These are phyloP conservation scores for Coelopa pilipes DNA, from an alignment of 2,888 invertebrate genomes.

Conservation along the genomic window DNA sequence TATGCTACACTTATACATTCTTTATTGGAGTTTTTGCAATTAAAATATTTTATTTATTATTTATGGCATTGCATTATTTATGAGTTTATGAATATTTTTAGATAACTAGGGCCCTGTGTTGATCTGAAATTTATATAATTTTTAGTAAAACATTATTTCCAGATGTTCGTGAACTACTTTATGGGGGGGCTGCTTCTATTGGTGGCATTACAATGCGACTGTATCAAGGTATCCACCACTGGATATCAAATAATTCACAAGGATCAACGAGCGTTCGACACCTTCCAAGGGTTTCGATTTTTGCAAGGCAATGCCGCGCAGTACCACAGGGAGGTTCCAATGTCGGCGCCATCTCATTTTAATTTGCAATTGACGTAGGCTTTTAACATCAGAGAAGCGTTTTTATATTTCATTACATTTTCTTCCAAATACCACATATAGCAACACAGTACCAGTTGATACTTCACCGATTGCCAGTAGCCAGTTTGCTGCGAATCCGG, in stretches of 20 bases:
- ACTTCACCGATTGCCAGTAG: constrained; percentile 53
- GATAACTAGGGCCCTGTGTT: too few relatives aligned
- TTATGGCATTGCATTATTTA: background rate
- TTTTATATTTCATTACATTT: too few relatives aligned
- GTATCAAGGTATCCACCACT: constrained; percentile 50
- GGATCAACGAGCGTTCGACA: constrained; percentile 44
- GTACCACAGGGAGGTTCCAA: constrained; percentile 40
- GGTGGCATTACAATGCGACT: constrained; percentile 17
- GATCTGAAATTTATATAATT: too few relatives aligned
- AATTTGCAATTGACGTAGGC: background rate
- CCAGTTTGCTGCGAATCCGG: constrained; percentile 51
- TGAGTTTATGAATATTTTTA: too few relatives aligned
- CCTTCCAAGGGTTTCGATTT: constrained; percentile 49
- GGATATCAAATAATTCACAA: constrained; percentile 59
- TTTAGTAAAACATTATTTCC: constrained; percentile 1
- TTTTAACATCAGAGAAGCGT: too few relatives aligned
- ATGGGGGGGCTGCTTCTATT: constrained; percentile 34
- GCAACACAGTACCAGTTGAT: constrained; percentile 6
- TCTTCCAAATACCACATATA: background rate
- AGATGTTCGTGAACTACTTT: constrained; percentile 45
- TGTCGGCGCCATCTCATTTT: constrained; percentile 20
- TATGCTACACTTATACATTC: background rate
- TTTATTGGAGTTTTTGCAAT: background rate
- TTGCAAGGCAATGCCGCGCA: constrained; percentile 44
- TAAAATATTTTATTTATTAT: background rate